Conservation (phyloP, 2,888 invertebrate genomes). For the Agrilus cyanescens region DNA sequence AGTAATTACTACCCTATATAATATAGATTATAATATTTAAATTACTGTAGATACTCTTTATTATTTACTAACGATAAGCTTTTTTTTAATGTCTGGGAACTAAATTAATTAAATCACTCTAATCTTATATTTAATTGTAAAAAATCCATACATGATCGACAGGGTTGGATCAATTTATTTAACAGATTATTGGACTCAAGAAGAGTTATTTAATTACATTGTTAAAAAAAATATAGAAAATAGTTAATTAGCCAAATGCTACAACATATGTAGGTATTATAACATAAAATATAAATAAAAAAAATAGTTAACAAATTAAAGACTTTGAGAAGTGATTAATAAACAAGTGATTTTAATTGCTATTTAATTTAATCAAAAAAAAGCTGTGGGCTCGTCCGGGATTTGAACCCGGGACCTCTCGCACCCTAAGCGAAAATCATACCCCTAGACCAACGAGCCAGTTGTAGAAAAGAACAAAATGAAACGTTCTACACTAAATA, state of each 20-base stretch:
- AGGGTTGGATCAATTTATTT: neutral
- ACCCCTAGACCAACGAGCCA: slow-evolving; percentile 59
- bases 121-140: too few relatives aligned
- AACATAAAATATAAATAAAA: too few relatives aligned
- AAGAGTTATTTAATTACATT: slow-evolving; percentile 1
- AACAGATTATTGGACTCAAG: neutral
- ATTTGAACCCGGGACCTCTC: slow-evolving; percentile 47
- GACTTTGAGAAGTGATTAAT: too few relatives aligned
- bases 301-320: too few relatives aligned
- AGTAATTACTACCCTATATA: slow-evolving; percentile 44
- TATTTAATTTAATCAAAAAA: neutral
- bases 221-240: slow-evolving; percentile 1
- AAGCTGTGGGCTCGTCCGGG: slow-evolving; percentile 40
- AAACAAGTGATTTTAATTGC: too few relatives aligned
- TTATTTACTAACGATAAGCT: too few relatives aligned
- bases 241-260: too few relatives aligned
- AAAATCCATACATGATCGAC: too few relatives aligned
- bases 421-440: slow-evolving; percentile 57
- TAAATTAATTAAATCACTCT: too few relatives aligned
- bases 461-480: neutral
- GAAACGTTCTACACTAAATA: neutral
- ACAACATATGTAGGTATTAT: too few relatives aligned
- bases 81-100: too few relatives aligned
- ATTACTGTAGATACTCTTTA: too few relatives aligned
- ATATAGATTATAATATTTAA: slow-evolving; percentile 1